A percentile compares a stretch with the other conserved stretches of the same genome.
These are phyloP conservation scores for human (Homo sapiens) DNA, from an alignment of 2,113 vertebrate species.

Conservation along the genomic window DNA sequence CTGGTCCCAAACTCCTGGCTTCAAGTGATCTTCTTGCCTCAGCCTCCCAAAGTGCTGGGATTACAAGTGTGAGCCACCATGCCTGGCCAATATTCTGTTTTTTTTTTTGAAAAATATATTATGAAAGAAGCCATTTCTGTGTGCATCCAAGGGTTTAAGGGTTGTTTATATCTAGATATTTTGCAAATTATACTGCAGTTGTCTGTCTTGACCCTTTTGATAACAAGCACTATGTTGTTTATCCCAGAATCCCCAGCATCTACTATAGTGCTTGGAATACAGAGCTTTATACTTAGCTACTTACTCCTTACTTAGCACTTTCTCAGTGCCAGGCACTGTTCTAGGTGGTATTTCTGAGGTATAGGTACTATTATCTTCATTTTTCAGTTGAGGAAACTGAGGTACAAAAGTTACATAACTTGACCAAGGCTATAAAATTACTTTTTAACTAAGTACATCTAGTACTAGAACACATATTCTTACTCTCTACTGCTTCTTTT, in stretches of 20 bases:
- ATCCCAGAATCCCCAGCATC: background rate
- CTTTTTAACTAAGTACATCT: background rate
- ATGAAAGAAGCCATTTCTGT: background rate
- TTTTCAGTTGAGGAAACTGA: background rate
- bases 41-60: no score
- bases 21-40: no score
- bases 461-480: background rate
- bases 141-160: background rate
- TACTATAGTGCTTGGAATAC: background rate
- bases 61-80: no score
- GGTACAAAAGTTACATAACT: background rate
- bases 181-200: background rate
- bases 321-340: background rate
- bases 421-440: background rate
- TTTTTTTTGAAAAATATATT: background rate
- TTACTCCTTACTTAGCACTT: background rate
- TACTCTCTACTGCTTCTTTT: background rate
- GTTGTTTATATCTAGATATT: background rate
- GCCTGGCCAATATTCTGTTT: background rate
- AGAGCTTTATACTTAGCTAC: background rate
- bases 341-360: background rate
- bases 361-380: background rate
- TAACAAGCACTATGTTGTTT: background rate
- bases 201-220: background rate
- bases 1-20: no score